Conservation (phyloP, 2,797 vertebrate genomes). For the Chrosomus eos region DNA sequence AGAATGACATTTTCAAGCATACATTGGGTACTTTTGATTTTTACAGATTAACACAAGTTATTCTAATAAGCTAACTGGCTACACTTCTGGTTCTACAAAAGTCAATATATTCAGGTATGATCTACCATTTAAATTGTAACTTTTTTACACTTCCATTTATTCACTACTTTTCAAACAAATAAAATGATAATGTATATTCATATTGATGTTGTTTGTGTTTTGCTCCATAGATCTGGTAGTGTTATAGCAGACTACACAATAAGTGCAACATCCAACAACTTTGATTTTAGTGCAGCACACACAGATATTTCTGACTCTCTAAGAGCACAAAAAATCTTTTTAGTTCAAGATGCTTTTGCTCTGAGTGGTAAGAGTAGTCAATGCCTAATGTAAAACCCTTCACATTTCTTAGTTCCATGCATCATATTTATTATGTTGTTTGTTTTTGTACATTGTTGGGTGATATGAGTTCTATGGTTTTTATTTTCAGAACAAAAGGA, state of each 20-base stretch:
- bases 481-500: constrained; percentile 36
- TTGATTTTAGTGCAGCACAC: constrained; percentile 64
- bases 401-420: not conserved
- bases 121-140: not conserved
- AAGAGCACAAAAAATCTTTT: constrained; percentile 9
- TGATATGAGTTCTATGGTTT: not conserved
- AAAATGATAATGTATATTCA: not conserved
- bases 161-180: not conserved
- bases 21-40: not conserved
- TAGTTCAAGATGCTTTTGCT: constrained; percentile 46
- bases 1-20: not conserved
- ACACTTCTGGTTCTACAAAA: constrained; percentile 14
- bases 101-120: constrained; percentile 47
- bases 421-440: not conserved
- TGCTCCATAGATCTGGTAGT: constrained; percentile 79
- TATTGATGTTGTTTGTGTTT: constrained; percentile 1
- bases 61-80: not conserved
- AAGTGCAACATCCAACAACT: constrained; percentile 49
- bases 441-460: not conserved
- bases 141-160: not conserved
- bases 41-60: constrained; percentile 42
- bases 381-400: constrained; percentile 4
- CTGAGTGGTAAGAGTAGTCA: constrained; percentile 46
- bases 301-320: constrained; percentile 50
- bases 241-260: constrained; percentile 72